A percentile compares a stretch with the other conserved stretches of the same genome.
These are phyloP conservation scores for Daktulosphaira vitifoliae DNA, from an alignment of 1,140 invertebrate species.

Conservation along the genomic window DNA sequence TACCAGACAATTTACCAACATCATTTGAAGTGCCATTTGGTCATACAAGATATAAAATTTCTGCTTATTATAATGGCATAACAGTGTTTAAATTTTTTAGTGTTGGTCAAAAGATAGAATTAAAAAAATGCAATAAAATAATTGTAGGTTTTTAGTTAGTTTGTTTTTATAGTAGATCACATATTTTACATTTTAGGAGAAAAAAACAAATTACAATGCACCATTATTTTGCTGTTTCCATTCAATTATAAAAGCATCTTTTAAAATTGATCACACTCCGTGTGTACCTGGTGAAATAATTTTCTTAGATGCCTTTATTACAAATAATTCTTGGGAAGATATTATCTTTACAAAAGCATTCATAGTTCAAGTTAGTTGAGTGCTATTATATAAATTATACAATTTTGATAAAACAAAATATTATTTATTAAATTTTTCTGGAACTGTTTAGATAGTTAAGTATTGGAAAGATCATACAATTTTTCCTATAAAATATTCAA, in stretches of 20 bases:
- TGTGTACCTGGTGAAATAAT: constrained; percentile 20
- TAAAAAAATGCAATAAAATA: neutral
- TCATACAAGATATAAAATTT: constrained; percentile 12
- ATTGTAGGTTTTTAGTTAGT: neutral
- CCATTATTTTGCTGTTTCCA: neutral
- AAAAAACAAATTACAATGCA: neutral
- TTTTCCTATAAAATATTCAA: constrained; percentile 10
- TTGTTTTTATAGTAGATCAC: no score
- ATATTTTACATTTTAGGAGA: neutral
- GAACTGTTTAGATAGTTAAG: neutral
- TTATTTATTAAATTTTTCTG: neutral
- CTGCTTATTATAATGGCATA: neutral
- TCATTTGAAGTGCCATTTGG: constrained; percentile 22
- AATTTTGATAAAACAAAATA: neutral
- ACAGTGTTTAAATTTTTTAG: neutral
- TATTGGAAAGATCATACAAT: constrained; percentile 1
- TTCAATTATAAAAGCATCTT: neutral
- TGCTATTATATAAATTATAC: neutral
- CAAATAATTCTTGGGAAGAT: constrained; percentile 20
- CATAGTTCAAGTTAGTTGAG: constrained; percentile 5
- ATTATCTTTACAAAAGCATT: constrained; percentile 1
- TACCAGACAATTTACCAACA: constrained; percentile 11
- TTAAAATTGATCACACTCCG: neutral
- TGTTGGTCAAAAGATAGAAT: neutral
- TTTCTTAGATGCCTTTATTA: neutral